Evolutionary conservation across 2,113 vertebrate species (phyloP), one percentile per base, ranked within the genome.

Genomic region (Pseudorectes ferrugineus): DNA sequence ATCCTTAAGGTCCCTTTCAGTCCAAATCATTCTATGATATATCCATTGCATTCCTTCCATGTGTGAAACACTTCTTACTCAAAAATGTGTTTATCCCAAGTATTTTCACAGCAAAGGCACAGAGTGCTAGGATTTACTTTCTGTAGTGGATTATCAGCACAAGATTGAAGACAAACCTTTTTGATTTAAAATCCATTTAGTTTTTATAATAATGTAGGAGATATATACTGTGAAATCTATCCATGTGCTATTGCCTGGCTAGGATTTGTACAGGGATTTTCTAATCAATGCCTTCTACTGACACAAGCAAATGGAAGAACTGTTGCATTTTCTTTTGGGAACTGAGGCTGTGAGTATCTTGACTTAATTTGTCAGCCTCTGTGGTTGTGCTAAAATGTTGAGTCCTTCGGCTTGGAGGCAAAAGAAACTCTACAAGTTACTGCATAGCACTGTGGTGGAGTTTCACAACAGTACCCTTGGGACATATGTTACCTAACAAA

Each of bases 241-340:
- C 10, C 13, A 28, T 43, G 19, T 1, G 2, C 33, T 62, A 21
- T 22, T 84, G 17, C 26, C 48, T 35, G 11, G 7, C 10, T 75
- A 29, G 31, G 42, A 92, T 91, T 92, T 92, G 23, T 61, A 52
- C 31, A 61, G 43, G 52, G 51, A 59, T 88, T 88, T 89, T 23
- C 22, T 72, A 57, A 86, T 74, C n/a, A 22, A 23, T 85, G 49
- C 62, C 11, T 71, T 77, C 31, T 62, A 55, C 31, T 8, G 35
- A 54, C 16, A 54, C 14, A 45, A 15, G 15, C 4, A 90, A 83
- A 68, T 54, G 13, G 31, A 72, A 65, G 25, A 87, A 42, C 6
- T 35, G 11, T 7, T 61, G 58, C 31, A 29, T 67, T 61, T 86
- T 72, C 28, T 48, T 65, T 75, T 26, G 70, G 29, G 21, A 58